These are phyloP conservation scores for Anoplolepis gracilipes DNA, from an alignment of 1,140 invertebrate species.

Conservation along the genomic window DNA sequence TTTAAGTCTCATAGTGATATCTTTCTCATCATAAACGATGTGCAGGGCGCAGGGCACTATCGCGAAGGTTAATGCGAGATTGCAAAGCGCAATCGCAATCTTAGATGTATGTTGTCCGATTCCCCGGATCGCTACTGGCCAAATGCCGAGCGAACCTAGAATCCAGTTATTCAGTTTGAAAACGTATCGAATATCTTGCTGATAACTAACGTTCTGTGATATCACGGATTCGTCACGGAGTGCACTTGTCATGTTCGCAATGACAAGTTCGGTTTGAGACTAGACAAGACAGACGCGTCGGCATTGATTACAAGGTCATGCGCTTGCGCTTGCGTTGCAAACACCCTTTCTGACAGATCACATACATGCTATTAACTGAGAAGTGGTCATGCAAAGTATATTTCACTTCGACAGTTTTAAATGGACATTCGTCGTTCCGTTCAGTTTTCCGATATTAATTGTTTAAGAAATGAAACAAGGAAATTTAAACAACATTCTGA, in stretches of 20 bases:
- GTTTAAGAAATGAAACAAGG: neutral
- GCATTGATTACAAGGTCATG: conserved; percentile 57
- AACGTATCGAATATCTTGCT: conserved; percentile 35
- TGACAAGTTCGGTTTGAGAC: conserved; percentile 2
- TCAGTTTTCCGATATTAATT: neutral
- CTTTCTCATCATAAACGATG: conserved; percentile 42
- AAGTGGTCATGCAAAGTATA: neutral
- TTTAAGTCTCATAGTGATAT: conserved; percentile 32
- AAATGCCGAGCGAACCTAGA: conserved; percentile 63
- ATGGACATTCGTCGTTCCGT: neutral
- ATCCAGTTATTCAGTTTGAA: conserved; percentile 57
- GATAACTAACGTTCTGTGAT: conserved; percentile 12
- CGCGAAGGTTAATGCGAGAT: conserved; percentile 35
- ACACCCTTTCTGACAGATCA: neutral
- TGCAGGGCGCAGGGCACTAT: conserved; percentile 56
- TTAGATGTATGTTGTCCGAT: neutral
- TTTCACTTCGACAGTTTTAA: neutral
- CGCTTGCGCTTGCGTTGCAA: conserved; percentile 25
- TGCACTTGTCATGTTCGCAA: conserved; percentile 12
- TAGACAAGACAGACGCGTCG: neutral
- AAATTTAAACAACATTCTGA: neutral
- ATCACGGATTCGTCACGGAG: neutral
- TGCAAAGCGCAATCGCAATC: conserved; percentile 12
- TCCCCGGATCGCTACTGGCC: conserved; percentile 43
- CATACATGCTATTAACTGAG: neutral